Evolutionary conservation across 2,888 invertebrate species (phyloP).

Genomic region (Drosophila testacea): DNA sequence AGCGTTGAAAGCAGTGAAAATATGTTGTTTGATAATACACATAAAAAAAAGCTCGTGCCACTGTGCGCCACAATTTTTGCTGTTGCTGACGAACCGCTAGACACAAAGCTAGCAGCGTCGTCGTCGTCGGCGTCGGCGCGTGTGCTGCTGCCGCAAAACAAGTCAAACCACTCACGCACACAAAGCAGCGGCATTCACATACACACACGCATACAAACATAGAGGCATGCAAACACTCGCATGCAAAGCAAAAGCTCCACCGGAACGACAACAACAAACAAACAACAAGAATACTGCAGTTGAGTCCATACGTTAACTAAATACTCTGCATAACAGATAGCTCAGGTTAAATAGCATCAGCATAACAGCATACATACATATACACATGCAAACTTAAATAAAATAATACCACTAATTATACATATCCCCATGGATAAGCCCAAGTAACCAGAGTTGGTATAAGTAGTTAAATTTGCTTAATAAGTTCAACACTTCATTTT

Average conservation of each 20-base stretch:
- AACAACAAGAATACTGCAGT: slow-evolving; percentile 43
- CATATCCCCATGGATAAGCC: too few species aligned
- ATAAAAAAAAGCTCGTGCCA: slow-evolving; percentile 40
- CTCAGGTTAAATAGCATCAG: not conserved
- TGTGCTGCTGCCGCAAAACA: slow-evolving; percentile 74
- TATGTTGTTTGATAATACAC: slow-evolving; percentile 2
- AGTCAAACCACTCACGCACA: slow-evolving; percentile 75
- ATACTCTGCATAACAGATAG: slow-evolving; percentile 33
- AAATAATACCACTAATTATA: too few species aligned
- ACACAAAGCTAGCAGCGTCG: slow-evolving; percentile 63
- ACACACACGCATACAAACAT: slow-evolving; percentile 16
- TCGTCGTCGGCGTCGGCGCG: slow-evolving; percentile 75
- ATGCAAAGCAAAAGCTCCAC: slow-evolving; percentile 67
- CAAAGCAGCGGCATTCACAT: slow-evolving; percentile 19
- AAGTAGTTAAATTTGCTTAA: too few species aligned
- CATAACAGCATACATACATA: not conserved
- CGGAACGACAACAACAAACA: slow-evolving; percentile 56
- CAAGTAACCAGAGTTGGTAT: too few species aligned
- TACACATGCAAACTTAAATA: too few species aligned
- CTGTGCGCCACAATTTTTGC: slow-evolving; percentile 67
- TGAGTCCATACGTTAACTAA: slow-evolving; percentile 5
- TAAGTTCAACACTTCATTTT: too few species aligned
- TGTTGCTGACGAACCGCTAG: slow-evolving; percentile 66
- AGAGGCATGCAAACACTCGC: slow-evolving; percentile 33
- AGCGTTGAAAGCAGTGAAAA: not conserved